Evolutionary conservation across 2,888 invertebrate species (phyloP).

Genomic region (Sicus ferrugineus): DNA sequence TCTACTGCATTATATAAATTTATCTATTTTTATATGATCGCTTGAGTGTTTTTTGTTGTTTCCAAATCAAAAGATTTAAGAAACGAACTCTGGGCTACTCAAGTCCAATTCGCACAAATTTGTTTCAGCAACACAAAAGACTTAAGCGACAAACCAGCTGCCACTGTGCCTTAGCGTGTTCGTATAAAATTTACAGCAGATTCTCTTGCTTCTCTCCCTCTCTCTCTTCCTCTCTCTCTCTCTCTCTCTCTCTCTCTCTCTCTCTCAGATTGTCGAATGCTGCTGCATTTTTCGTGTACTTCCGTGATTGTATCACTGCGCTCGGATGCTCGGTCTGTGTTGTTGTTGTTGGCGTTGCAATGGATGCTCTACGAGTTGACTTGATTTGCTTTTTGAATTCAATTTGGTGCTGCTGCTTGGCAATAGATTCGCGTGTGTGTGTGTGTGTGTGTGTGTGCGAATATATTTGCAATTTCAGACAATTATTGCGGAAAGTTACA

Average conservation of each 20-base stretch:
- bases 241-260: not conserved
- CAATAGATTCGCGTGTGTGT: not conserved
- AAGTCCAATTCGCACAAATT: not conserved
- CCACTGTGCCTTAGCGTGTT: not conserved
- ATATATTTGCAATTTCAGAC: not conserved
- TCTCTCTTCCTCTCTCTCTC: too few relatives aligned
- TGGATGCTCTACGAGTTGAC: not conserved
- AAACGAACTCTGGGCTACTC: not conserved
- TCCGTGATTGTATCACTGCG: conserved; percentile 25
- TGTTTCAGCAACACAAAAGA: not conserved
- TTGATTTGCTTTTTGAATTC: conserved; percentile 18
- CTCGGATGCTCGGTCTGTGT: conserved; percentile 4
- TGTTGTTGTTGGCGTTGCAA: not conserved
- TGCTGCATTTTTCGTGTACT: conserved; percentile 17
- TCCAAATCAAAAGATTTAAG: not conserved
- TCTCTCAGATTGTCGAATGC: not conserved
- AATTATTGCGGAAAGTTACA: not conserved
- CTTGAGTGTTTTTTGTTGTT: not conserved
- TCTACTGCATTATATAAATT: not conserved
- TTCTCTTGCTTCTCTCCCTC: too few relatives aligned
- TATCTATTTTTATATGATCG: not conserved
- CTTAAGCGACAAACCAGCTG: not conserved
- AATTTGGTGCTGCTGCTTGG: not conserved
- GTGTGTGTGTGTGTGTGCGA: not conserved
- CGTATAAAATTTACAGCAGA: too few relatives aligned